Evolutionary conservation across 2,113 vertebrate genomes (phyloP).

Genomic region (Electrona antarctica): DNA sequence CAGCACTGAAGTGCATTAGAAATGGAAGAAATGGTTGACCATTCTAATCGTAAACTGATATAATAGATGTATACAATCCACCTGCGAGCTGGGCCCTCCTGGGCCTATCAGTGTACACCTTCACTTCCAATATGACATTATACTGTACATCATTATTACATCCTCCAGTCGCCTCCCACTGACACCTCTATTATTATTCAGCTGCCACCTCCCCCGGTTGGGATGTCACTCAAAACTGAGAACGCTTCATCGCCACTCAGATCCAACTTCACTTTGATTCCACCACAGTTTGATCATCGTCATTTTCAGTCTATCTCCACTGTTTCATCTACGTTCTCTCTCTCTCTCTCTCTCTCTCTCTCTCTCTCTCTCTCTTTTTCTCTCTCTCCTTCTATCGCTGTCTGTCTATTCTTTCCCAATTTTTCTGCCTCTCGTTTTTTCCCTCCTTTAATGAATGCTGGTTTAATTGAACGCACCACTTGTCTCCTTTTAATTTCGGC

Average conservation of each 20-base stretch:
- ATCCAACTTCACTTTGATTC: conserved; percentile 17
- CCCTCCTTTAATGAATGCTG: conserved; percentile 38
- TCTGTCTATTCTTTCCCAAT: background rate
- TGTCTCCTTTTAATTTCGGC: conserved; percentile 80
- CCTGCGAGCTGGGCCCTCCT: background rate
- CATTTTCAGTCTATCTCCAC: conserved; percentile 22
- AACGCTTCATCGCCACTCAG: conserved; percentile 19
- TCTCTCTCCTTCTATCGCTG: conserved; percentile 18
- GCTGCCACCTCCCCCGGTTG: conserved; percentile 19
- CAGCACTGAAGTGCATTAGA: too few relatives aligned
- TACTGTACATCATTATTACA: conserved; percentile 17
- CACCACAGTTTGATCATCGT: conserved; percentile 41
- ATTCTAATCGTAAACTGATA: too few relatives aligned
- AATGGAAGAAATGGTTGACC: too few relatives aligned
- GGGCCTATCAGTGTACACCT: background rate
- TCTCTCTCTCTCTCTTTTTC: background rate
- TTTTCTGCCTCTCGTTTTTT: conserved; percentile 16
- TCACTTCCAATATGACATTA: conserved; percentile 13
- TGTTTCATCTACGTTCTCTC: conserved; percentile 30
- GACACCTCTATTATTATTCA: conserved; percentile 25
- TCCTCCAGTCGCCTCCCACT: conserved; percentile 11
- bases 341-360: conserved; percentile 13
- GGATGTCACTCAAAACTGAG: conserved; percentile 11
- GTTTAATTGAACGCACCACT: conserved; percentile 73
- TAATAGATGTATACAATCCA: conserved; percentile 1